Evolutionary conservation across 2,113 vertebrate genomes (phyloP).

Genomic region (Neodontobutis hainanensis): DNA sequence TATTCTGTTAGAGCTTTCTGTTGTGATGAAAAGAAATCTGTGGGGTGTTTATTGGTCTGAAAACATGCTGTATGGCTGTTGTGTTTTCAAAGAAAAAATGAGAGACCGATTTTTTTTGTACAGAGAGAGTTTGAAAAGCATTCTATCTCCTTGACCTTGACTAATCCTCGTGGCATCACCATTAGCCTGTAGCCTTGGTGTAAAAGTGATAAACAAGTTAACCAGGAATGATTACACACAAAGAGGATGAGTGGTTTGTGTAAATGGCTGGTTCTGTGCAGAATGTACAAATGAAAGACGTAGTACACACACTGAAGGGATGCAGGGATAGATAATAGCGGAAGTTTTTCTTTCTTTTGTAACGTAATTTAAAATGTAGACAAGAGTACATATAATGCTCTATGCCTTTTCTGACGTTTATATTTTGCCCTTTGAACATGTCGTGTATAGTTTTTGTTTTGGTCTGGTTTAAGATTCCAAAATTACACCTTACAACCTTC

Average conservation of each 20-base stretch:
- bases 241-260: neutral
- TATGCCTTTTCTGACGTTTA: too few relatives aligned
- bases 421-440: too few relatives aligned
- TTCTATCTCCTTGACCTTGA: slow-evolving; percentile 45
- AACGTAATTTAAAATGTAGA: too few relatives aligned
- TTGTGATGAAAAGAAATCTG: too few relatives aligned
- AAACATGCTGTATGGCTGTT: neutral
- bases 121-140: slow-evolving; percentile 38
- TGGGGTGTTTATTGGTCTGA: slow-evolving; percentile 1
- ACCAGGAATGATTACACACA: slow-evolving; percentile 5
- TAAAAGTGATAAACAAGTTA: slow-evolving; percentile 21
- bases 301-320: too few relatives aligned
- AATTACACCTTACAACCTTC: too few relatives aligned
- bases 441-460: too few relatives aligned
- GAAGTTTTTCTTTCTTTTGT: too few relatives aligned
- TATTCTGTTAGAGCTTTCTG: neutral
- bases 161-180: slow-evolving; percentile 30
- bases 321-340: too few relatives aligned
- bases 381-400: too few relatives aligned
- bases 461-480: too few relatives aligned
- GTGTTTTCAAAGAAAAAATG: slow-evolving; percentile 40
- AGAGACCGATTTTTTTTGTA: slow-evolving; percentile 21
- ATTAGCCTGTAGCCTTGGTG: slow-evolving; percentile 33
- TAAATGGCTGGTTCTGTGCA: neutral
- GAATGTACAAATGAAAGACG: neutral